Evolutionary conservation across 2,797 vertebrate species (phyloP), one percentile per base, ranked within the genome.

Genomic region (Sebastes trivittatus): DNA sequence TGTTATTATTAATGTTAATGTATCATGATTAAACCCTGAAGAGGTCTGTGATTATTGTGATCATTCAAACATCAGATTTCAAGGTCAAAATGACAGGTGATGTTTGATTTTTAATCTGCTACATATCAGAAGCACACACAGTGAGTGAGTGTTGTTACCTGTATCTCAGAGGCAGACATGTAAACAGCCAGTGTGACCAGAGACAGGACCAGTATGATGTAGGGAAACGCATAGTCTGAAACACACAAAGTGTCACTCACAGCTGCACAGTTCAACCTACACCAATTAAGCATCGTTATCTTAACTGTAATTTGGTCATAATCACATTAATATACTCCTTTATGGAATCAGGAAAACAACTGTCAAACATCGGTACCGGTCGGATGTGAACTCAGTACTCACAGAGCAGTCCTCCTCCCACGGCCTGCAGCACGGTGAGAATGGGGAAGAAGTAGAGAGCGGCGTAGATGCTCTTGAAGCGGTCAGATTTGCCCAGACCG

Each of bases 361-460:
- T 54, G 49, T 54, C 7, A 54, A n/a, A n/a, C 49, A 10, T 7
- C 8, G n/a, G 16, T 16, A 3, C 1, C 25, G 14, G 23, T 2
- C 20, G 38, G 30, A 42, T 11, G 13, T 42, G 23, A 68, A 0
- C 4, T 98, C 94, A 99, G 23, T 60, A 25, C 6, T 98, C 94
- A 99, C 98, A 99, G 27, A 99, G 96, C 80, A 99, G 94, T 20
- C 98, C 98, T 63, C 97, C 98, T 4, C 98, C 98, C 6, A 99
- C 97, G 0, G 98, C 98, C 93, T 99, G 98, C 61, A 99, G 96
- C 75, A 99, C 96, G 0, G 98, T 99, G 62, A 99, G 95, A 83
- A 99, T 96, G 3, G 98, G 98, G 88, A 99, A 99, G 93, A 99
- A 99, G 93, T 99, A 99, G 0, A 99, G 96, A 0, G 98, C 98